Evolutionary conservation across 1,140 invertebrate species (phyloP).

Genomic region (Holotrichia oblita): DNA sequence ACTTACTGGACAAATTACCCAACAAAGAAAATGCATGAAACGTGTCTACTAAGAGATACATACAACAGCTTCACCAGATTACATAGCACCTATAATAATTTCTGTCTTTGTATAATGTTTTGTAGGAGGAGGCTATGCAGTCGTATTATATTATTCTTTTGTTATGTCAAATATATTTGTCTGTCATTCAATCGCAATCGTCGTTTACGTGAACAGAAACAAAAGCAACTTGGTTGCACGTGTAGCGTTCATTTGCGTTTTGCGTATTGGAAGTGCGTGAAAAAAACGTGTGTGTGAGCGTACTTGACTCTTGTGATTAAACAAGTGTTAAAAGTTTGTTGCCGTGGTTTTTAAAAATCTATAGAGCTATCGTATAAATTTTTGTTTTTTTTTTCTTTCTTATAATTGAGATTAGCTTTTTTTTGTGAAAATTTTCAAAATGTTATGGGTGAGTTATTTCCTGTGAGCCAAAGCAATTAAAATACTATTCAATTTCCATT

Average conservation of each 20-base stretch:
- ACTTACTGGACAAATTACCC: not conserved
- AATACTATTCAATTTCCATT: too few species aligned
- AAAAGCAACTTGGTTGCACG: slow-evolving; percentile 12
- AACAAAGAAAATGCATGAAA: not conserved
- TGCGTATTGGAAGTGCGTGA: slow-evolving; percentile 9
- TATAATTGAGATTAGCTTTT: not conserved
- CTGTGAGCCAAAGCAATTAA: not conserved
- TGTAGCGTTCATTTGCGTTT: slow-evolving; percentile 18
- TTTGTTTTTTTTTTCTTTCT: too few species aligned
- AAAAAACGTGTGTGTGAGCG: slow-evolving; percentile 3
- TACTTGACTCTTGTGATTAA: not conserved
- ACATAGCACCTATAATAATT: too few species aligned
- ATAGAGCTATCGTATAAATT: too few species aligned
- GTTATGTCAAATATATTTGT: slow-evolving; percentile 31
- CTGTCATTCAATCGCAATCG: slow-evolving; percentile 27
- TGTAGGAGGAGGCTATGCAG: not conserved
- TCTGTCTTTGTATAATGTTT: too few species aligned
- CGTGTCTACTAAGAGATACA: too few species aligned
- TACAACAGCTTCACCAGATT: too few species aligned
- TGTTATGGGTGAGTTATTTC: not conserved
- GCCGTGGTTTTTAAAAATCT: not conserved
- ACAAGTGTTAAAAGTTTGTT: not conserved
- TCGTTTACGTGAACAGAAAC: slow-evolving; percentile 34
- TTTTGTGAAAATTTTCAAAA: too few species aligned
- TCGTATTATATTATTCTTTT: slow-evolving; percentile 27